Evolutionary conservation across 1,140 invertebrate species (phyloP).

Genomic region (Bathynomus jamesi): DNA sequence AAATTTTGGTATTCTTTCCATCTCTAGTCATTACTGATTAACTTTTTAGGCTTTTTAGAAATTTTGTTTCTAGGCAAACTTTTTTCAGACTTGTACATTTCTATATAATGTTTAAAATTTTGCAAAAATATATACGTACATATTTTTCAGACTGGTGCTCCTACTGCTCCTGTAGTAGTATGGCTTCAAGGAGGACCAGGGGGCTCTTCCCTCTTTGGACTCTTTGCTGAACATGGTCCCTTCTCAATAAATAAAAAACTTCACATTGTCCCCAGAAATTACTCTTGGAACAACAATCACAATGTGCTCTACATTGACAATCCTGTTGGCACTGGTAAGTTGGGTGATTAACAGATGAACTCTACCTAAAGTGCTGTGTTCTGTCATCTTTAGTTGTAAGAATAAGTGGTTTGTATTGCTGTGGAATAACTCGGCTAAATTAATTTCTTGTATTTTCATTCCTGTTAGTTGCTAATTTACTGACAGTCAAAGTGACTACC

Average conservation of each 20-base stretch:
- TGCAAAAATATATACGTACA: background rate
- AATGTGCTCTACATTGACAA: constrained; percentile 79
- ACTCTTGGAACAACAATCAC: constrained; percentile 64
- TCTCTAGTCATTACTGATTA: no score
- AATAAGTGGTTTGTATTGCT: no score
- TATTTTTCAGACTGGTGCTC: constrained; percentile 39
- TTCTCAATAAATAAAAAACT: constrained; percentile 54
- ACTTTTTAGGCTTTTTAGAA: no score
- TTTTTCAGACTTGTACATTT: background rate
- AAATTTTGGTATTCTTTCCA: no score
- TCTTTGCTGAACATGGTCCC: constrained; percentile 76
- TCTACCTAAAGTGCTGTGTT: constrained; percentile 1
- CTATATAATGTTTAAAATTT: no score
- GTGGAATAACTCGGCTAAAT: no score
- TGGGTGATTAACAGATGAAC: constrained; percentile 12
- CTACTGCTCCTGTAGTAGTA: constrained; percentile 60
- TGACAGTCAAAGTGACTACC: no score
- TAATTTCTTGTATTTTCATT: no score
- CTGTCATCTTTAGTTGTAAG: no score
- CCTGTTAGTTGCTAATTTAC: no score
- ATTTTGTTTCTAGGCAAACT: background rate
- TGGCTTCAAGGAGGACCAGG: constrained; percentile 84
- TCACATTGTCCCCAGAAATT: constrained; percentile 53
- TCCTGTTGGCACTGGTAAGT: constrained; percentile 62
- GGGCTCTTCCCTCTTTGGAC: constrained; percentile 64